These are phyloP conservation scores for Latrodectus geometricus DNA, from an alignment of 1,140 invertebrate genomes.

Conservation along the genomic window DNA sequence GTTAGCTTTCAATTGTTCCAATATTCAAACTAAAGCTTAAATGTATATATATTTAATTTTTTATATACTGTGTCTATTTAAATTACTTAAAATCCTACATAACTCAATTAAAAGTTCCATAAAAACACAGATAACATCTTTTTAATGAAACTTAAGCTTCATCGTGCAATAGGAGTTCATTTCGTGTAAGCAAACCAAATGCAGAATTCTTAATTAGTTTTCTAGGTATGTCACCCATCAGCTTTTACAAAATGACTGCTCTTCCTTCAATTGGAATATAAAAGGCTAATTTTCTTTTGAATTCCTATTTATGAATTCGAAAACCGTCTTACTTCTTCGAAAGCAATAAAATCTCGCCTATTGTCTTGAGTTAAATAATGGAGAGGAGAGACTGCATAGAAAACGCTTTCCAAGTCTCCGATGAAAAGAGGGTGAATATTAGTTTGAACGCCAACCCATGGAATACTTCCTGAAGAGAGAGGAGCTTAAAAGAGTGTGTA, in stretches of 20 bases:
- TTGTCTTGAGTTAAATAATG: conserved; percentile 30
- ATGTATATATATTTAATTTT: too few relatives aligned
- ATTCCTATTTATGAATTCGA: neutral
- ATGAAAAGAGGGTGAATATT: neutral
- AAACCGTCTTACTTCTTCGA: neutral
- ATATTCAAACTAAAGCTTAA: too few relatives aligned
- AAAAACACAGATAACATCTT: too few relatives aligned
- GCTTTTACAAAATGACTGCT: neutral
- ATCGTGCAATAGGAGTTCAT: too few relatives aligned
- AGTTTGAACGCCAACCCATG: neutral
- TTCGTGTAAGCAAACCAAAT: too few relatives aligned
- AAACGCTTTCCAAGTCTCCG: neutral
- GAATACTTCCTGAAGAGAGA: conserved; percentile 21
- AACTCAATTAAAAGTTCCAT: too few relatives aligned
- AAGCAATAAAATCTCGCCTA: neutral
- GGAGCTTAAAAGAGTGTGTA: neutral
- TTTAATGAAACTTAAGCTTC: too few relatives aligned
- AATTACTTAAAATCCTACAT: too few relatives aligned
- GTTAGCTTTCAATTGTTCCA: too few relatives aligned
- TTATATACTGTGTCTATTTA: too few relatives aligned
- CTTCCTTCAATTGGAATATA: neutral
- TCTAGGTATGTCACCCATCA: too few relatives aligned
- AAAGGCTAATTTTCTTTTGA: conserved; percentile 11
- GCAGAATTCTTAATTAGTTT: too few relatives aligned
- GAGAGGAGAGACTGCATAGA: conserved; percentile 5